Percentiles rank a stretch among this genome's conserved stretches.
Conservation (phyloP, 2,113 vertebrate genomes). For the Cephalopholis sonnerati region DNA sequence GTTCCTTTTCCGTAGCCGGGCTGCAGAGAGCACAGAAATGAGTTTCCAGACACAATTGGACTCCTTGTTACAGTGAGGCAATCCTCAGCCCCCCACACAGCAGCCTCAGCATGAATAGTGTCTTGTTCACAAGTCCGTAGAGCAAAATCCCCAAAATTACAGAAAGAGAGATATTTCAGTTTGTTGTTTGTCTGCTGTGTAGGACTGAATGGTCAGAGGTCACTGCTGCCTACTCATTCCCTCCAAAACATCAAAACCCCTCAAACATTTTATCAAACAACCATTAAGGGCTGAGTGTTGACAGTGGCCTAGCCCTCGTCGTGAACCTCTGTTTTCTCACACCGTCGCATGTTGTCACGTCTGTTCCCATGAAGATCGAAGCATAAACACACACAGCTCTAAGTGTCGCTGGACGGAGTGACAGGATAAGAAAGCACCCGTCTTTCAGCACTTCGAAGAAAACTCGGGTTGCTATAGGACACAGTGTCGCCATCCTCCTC, state of each 20-base stretch:
- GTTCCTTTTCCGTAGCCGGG: slow-evolving; percentile 10
- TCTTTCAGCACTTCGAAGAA: slow-evolving; percentile 30
- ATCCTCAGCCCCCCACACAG: slow-evolving; percentile 45
- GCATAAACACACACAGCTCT: neutral
- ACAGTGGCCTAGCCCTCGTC: neutral
- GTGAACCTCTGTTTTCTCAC: slow-evolving; percentile 13
- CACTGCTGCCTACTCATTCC: slow-evolving; percentile 1
- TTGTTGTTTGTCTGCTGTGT: slow-evolving; percentile 16
- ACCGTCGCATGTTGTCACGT: slow-evolving; percentile 20
- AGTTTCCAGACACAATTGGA: slow-evolving; percentile 49
- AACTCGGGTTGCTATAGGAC: slow-evolving; percentile 32
- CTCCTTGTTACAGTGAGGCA: slow-evolving; percentile 58
- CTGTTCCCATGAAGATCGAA: slow-evolving; percentile 33
- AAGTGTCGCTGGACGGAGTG: slow-evolving; percentile 39
- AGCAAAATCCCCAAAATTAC: slow-evolving; percentile 55
- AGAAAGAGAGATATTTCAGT: slow-evolving; percentile 28
- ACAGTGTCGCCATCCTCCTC: slow-evolving; percentile 25
- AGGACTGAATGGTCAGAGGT: slow-evolving; percentile 14
- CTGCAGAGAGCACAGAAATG: slow-evolving; percentile 29
- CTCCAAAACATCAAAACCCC: neutral
- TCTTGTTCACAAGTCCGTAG: slow-evolving; percentile 57
- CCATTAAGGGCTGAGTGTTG: neutral
- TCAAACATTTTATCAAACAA: neutral
- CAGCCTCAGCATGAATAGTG: slow-evolving; percentile 57
- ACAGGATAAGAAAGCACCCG: slow-evolving; percentile 45